Evolutionary conservation across 2,797 vertebrate genomes (phyloP).

Genomic region (Phaenicophaeus curvirostris): DNA sequence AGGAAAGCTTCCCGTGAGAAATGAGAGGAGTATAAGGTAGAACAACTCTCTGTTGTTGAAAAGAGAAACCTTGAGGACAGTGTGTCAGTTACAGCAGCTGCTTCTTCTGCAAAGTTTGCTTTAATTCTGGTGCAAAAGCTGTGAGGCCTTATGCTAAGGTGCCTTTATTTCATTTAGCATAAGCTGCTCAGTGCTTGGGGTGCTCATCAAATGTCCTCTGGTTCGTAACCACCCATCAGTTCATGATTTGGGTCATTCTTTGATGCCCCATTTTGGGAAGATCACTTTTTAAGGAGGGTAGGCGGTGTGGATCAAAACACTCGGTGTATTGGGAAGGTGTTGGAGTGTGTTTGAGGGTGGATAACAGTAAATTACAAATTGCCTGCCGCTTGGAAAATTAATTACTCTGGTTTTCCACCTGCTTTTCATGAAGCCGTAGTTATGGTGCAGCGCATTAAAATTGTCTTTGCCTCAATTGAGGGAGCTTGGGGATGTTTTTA

Average conservation of each 20-base stretch:
- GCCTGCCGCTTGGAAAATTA: background rate
- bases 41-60: no score
- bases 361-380: background rate
- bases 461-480: background rate
- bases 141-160: no score
- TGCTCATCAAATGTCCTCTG: no score
- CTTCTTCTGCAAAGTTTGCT: no score
- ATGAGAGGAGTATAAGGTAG: no score
- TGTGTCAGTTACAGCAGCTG: no score
- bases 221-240: no score
- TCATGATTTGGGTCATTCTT: background rate
- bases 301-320: background rate
- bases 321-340: background rate
- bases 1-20: no score
- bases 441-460: background rate
- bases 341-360: background rate
- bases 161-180: no score
- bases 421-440: background rate
- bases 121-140: no score
- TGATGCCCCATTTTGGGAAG: background rate
- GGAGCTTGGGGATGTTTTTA: background rate
- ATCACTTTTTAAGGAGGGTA: background rate
- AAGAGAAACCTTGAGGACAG: no score
- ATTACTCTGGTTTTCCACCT: background rate
- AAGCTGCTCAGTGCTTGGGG: no score